phyloP scores from a whole-genome alignment of 2,888 invertebrate genomes.

The Lasioglossum marginatum region DNA sequence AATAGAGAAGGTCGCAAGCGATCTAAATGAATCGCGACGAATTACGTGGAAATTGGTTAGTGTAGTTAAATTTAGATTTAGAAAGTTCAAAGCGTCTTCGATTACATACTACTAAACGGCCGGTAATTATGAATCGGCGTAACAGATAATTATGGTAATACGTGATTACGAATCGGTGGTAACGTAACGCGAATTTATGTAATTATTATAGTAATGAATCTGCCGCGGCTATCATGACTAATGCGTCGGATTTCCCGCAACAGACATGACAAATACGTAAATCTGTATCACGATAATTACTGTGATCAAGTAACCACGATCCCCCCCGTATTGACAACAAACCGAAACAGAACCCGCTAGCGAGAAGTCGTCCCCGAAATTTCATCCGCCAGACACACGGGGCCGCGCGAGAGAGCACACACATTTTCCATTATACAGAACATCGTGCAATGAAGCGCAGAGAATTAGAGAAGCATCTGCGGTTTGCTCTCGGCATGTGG shows the following conservation, averaged over 20 bases:
- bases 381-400: conserved; percentile 31
- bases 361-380: conserved; percentile 41
- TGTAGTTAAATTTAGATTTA: conserved; percentile 18
- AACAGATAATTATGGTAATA: conserved; percentile 67
- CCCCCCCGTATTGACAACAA: conserved; percentile 42
- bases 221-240: conserved; percentile 55
- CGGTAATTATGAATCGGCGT: conserved; percentile 56
- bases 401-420: background rate
- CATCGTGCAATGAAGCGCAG: conserved; percentile 28
- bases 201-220: conserved; percentile 68
- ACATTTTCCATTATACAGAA: conserved; percentile 20
- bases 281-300: conserved; percentile 67
- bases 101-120: conserved; percentile 40
- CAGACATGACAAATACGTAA: conserved; percentile 66
- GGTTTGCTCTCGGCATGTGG: conserved; percentile 18
- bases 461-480: conserved; percentile 36
- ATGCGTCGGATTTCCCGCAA: conserved; percentile 63
- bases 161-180: conserved; percentile 60
- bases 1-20: background rate
- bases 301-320: conserved; percentile 50
- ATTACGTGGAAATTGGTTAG: background rate
- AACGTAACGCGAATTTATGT: conserved; percentile 64
- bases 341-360: conserved; percentile 41
- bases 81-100: conserved; percentile 33
- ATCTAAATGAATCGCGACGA: no score